Conservation (phyloP, 2,797 vertebrate species). For the Gadopsis marmoratus region DNA sequence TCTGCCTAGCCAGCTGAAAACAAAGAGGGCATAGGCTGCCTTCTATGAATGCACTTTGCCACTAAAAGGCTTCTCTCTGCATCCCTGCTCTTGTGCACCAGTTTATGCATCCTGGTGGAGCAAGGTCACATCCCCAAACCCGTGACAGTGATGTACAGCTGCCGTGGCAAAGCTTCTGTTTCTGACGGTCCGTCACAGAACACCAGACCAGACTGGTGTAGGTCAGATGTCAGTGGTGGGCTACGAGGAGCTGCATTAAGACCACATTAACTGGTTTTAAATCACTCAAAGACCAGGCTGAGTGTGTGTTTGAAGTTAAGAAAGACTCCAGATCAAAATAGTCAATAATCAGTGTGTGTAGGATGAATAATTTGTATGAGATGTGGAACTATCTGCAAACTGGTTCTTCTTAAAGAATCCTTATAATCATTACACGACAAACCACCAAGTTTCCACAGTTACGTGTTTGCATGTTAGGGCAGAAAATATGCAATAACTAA, state of each 20-base stretch:
- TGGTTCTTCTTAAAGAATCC: not conserved
- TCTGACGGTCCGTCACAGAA: constrained; percentile 32
- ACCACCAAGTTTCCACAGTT: not conserved
- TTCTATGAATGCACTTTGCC: constrained; percentile 27
- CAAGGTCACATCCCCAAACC: constrained; percentile 36
- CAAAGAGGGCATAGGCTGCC: constrained; percentile 6
- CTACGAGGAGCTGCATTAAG: not conserved
- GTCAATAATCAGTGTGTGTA: not conserved
- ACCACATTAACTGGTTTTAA: constrained; percentile 13
- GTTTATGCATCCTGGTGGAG: constrained; percentile 8
- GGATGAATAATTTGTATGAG: not conserved
- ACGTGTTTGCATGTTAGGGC: not conserved
- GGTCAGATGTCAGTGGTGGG: constrained; percentile 33
- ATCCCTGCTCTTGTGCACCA: not conserved
- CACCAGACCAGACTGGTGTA: constrained; percentile 29
- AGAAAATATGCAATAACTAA: not conserved
- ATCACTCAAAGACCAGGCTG: not conserved
- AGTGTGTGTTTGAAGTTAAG: not conserved
- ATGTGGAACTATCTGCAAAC: not conserved
- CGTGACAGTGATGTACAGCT: constrained; percentile 53
- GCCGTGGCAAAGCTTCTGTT: constrained; percentile 42
- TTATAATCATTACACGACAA: not conserved
- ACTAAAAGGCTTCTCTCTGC: constrained; percentile 26
- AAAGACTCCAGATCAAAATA: not conserved
- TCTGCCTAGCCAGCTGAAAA: constrained; percentile 26